Evolutionary conservation across 1,140 invertebrate species (phyloP), one percentile per base, ranked within the genome.

Genomic region (Eciton burchellii): DNA sequence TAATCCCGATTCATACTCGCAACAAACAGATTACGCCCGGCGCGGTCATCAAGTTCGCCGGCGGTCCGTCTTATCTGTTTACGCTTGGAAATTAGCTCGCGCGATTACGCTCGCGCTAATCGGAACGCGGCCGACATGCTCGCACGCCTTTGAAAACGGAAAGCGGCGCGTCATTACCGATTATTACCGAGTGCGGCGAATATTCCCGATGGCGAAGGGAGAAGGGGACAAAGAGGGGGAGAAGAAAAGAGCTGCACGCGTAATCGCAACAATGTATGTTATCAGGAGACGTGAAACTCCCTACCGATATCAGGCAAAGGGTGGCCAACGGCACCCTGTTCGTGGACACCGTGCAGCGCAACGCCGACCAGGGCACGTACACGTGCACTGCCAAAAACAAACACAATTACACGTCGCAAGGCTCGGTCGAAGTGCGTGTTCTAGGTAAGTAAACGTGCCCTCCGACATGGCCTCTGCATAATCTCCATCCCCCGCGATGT

Each of bases 261-360:
- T 66, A 66, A 54, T 41, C n/a, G 29, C 41, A 12, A 54, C 47
- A 41, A 70, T n/a, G 56, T 56, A 16, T 89, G 59, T 81, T 79
- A 47, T 63, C 83, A 96, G 96, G 96, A 88, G 95, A 94, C 6
- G 91, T 94, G 29, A 93, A 91, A 71, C 92, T 97, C 54, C 96
- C 96, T 2, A 95, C 95, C n/a, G 96, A 96, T 90, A 95, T 96
- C 91, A 94, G 96, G 88, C 96, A 97, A 88, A 94, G 95, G 86
- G 95, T 96, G 1, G 93, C 94, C 49, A 96, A 97, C 89, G 96
- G 96, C 45, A 96, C 95, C 0, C 92, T 97, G 24, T 94, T 93
- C 68, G 95, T 97, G 49, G 94, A 95, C 56, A 95, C 95, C 76
- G 95, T 97, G 11, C 96, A 96, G 88, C 94, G 95, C 52, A 92